Evolutionary conservation across 2,113 vertebrate genomes (phyloP).

Genomic region (Plestiodon gilberti): DNA sequence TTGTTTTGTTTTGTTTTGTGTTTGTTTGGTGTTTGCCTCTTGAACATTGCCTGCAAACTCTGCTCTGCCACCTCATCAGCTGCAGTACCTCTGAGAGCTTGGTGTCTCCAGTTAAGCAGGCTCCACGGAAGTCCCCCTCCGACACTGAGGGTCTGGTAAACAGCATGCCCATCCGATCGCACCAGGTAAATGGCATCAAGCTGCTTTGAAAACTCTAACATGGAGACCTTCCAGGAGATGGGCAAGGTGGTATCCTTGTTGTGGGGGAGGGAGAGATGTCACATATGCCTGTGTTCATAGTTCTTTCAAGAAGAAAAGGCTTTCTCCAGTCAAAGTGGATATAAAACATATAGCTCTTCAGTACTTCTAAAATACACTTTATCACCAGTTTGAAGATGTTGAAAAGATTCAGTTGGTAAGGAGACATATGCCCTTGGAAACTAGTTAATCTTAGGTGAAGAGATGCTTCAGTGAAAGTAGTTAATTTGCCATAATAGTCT

Average conservation of each 20-base stretch:
- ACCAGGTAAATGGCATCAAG: constrained; percentile 86
- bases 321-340: accelerated
- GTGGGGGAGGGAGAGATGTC: not conserved
- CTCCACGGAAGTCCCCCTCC: constrained; percentile 88
- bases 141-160: constrained; percentile 86
- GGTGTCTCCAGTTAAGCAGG: constrained; percentile 87
- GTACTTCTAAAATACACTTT: not conserved
- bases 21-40: constrained; percentile 55
- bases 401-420: not conserved
- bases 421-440: not conserved
- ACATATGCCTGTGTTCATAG: not conserved
- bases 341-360: not conserved
- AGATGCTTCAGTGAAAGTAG: not conserved
- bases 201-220: not conserved
- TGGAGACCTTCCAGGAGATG: constrained; percentile 12
- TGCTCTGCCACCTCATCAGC: constrained; percentile 78
- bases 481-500: not conserved
- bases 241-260: constrained; percentile 4
- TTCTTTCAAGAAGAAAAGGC: not conserved
- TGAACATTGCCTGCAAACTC: constrained; percentile 72
- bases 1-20: constrained; percentile 51
- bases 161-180: constrained; percentile 84
- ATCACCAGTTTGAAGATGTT: too few relatives aligned
- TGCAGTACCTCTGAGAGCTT: constrained; percentile 89
- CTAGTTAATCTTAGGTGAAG: not conserved